Evolutionary conservation across 92 coral and sea anemone genomes (phyloP).

Genomic region (Epizoanthus ramosus): DNA sequence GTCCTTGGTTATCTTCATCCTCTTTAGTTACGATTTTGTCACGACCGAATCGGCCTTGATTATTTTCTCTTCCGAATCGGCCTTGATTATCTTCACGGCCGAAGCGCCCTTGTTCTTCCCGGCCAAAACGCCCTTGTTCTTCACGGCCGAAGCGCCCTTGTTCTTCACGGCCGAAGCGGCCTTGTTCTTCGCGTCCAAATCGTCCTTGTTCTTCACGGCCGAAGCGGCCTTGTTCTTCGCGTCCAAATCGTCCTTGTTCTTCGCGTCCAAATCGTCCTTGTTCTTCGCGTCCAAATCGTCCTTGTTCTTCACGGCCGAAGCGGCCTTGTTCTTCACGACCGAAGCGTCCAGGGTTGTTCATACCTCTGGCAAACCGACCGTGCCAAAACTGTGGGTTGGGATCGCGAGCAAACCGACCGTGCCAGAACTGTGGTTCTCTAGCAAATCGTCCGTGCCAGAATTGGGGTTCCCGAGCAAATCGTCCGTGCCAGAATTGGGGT

Average conservation of each 20-base stretch:
- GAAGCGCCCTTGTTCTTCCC: slow-evolving; percentile 26
- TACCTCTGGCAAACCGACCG: slow-evolving; percentile 4
- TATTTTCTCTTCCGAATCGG: slow-evolving; percentile 29
- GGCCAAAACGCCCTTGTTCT: slow-evolving; percentile 26
- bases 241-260: too few species aligned
- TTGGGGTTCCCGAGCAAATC: background rate
- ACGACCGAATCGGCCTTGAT: slow-evolving; percentile 38
- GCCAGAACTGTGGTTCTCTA: too few species aligned
- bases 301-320: slow-evolving; percentile 5
- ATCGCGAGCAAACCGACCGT: too few species aligned
- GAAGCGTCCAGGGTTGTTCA: background rate
- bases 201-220: slow-evolving; percentile 13
- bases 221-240: slow-evolving; percentile 4
- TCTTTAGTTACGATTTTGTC: slow-evolving; percentile 4
- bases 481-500: slow-evolving; percentile 7
- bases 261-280: slow-evolving; percentile 11
- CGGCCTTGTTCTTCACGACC: slow-evolving; percentile 7
- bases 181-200: slow-evolving; percentile 21
- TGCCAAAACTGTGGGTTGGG: too few species aligned
- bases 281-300: background rate
- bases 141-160: slow-evolving; percentile 37
- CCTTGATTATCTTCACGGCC: slow-evolving; percentile 27
- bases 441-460: too few species aligned
- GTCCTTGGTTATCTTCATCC: background rate
- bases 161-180: slow-evolving; percentile 30